phyloP scores from a whole-genome alignment of 2,888 invertebrate species.

The Amblyjoppa fuscipennis region DNA sequence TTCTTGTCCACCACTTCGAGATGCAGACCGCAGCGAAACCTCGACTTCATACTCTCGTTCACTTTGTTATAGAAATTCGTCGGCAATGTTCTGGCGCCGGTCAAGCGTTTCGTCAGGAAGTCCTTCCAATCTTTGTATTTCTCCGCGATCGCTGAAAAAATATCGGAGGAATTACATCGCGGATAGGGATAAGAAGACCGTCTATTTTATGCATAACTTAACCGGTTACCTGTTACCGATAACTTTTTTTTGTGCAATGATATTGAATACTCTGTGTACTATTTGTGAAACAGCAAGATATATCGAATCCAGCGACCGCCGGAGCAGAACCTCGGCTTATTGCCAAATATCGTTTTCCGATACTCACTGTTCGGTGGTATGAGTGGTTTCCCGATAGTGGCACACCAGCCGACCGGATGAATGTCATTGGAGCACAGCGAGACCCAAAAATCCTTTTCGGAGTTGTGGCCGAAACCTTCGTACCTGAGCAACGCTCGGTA shows the following conservation, averaged over 20 bases:
- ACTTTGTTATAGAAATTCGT: slow-evolving; percentile 96
- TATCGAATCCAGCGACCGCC: neutral
- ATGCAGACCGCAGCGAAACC: slow-evolving; percentile 93
- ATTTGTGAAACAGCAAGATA: slow-evolving; percentile 5
- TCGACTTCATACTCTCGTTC: slow-evolving; percentile 92
- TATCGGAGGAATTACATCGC: neutral
- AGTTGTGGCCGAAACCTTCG: slow-evolving; percentile 96
- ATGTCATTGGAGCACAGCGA: slow-evolving; percentile 97
- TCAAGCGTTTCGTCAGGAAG: slow-evolving; percentile 95
- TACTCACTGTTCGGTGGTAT: slow-evolving; percentile 94
- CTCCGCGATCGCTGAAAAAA: slow-evolving; percentile 91
- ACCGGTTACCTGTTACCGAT: neutral
- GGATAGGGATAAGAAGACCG: too few relatives aligned
- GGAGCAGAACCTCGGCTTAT: slow-evolving; percentile 15
- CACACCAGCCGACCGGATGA: slow-evolving; percentile 99
- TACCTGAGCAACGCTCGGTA: slow-evolving; percentile 93
- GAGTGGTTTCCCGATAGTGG: slow-evolving; percentile 96
- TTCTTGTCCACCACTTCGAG: slow-evolving; percentile 98
- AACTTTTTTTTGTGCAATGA: neutral
- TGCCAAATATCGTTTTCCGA: slow-evolving; percentile 20
- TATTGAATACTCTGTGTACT: slow-evolving; percentile 21
- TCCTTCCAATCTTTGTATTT: slow-evolving; percentile 99
- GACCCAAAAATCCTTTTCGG: slow-evolving; percentile 98
- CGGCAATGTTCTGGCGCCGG: slow-evolving; percentile 97
- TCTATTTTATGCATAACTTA: neutral